A percentile compares a stretch with the other conserved stretches of the same genome.
phyloP scores from a whole-genome alignment of 2,113 vertebrate genomes.

The Danio rerio region GRCz12tu NC_133192.1:22362501-22363000 shows the following conservation, averaged over 20 bases:
- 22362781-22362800: conserved; percentile 73
- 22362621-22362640: background rate
- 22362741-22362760: conserved; percentile 78
- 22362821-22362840: background rate
- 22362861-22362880: too few relatives aligned
- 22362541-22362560: conserved; percentile 95
- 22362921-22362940: too few relatives aligned
- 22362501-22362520: conserved; percentile 91
- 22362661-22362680: background rate
- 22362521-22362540: conserved; percentile 95
- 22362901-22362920: too few relatives aligned
- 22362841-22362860: too few relatives aligned
- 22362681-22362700: background rate
- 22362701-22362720: conserved; percentile 95
- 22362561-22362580: conserved; percentile 93
- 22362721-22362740: conserved; percentile 79
- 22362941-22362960: too few relatives aligned
- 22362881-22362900: too few relatives aligned
- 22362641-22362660: background rate
- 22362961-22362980: too few relatives aligned
- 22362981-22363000: too few relatives aligned
- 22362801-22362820: background rate
- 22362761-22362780: conserved; percentile 86
- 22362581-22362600: conserved; percentile 94
- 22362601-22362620: conserved; percentile 87